A percentile compares a stretch with the other conserved stretches of the same genome.
Conservation (phyloP, 2,113 vertebrate species). For the Eublepharis macularius region DNA sequence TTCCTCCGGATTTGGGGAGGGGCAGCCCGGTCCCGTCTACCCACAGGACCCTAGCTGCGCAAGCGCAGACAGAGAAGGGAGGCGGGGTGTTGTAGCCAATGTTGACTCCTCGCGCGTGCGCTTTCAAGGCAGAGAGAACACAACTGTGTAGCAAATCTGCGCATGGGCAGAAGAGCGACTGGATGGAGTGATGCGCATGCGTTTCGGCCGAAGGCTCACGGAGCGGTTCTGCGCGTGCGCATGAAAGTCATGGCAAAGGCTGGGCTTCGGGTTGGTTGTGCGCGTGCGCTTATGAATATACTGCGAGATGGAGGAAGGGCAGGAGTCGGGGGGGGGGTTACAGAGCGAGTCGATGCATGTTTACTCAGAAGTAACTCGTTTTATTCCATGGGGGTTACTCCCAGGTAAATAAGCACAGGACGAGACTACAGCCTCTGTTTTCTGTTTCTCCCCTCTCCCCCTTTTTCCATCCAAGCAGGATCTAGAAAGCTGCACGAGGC, state of each 20-base stretch:
- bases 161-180: neutral
- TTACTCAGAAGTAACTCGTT: neutral
- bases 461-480: too few species aligned
- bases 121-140: neutral
- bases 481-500: too few species aligned
- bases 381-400: neutral
- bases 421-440: too few species aligned
- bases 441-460: too few species aligned
- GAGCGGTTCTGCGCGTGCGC: neutral
- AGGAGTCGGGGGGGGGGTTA: neutral
- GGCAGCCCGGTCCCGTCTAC: slow-evolving; percentile 32
- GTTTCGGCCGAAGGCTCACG: too few species aligned
- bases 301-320: too few species aligned
- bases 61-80: neutral
- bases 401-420: neutral
- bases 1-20: slow-evolving; percentile 33
- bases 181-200: neutral
- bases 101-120: neutral
- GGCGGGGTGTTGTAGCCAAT: neutral
- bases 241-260: too few species aligned
- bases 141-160: neutral
- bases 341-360: neutral
- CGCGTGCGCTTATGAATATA: neutral
- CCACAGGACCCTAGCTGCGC: slow-evolving; percentile 28
- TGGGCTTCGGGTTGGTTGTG: neutral